Evolutionary conservation across 2,113 vertebrate genomes (phyloP).

Genomic region (Indicator indicator): DNA sequence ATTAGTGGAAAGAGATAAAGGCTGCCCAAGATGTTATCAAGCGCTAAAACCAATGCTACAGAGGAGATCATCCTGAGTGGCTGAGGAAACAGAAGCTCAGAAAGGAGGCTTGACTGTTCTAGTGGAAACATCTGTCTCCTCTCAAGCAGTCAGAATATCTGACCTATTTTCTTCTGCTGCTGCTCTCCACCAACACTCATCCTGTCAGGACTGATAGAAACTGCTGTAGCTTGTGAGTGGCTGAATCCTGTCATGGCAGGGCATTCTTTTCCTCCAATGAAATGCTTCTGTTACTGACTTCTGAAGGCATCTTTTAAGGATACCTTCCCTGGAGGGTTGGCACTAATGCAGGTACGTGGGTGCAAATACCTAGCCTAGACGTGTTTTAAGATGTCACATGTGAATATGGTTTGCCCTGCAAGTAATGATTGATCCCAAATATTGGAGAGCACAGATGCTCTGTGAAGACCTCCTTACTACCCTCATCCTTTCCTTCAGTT

Average conservation of each 20-base stretch:
- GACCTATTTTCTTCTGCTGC: background rate
- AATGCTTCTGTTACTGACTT: background rate
- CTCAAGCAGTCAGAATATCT: background rate
- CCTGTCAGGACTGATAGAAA: background rate
- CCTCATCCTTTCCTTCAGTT: background rate
- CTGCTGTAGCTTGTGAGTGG: background rate
- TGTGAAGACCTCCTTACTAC: background rate
- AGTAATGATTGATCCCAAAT: background rate
- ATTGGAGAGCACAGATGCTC: background rate
- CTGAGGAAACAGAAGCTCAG: background rate
- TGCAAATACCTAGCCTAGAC: slow-evolving; percentile 14
- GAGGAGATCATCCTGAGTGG: background rate
- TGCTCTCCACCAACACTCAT: background rate
- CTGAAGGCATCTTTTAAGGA: slow-evolving; percentile 30
- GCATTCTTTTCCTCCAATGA: background rate
- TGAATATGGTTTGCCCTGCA: slow-evolving; percentile 8
- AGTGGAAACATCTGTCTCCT: background rate
- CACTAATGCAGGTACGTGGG: background rate
- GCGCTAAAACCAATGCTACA: background rate
- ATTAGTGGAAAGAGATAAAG: background rate
- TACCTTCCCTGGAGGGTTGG: slow-evolving; percentile 21
- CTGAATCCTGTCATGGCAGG: background rate
- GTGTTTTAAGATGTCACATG: background rate
- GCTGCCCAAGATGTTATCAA: background rate
- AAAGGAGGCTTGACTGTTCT: background rate